A percentile compares a stretch with the other conserved stretches of the same genome.
phyloP scores from a whole-genome alignment of 2,113 vertebrate species.

The Dasypus novemcinctus region DNA sequence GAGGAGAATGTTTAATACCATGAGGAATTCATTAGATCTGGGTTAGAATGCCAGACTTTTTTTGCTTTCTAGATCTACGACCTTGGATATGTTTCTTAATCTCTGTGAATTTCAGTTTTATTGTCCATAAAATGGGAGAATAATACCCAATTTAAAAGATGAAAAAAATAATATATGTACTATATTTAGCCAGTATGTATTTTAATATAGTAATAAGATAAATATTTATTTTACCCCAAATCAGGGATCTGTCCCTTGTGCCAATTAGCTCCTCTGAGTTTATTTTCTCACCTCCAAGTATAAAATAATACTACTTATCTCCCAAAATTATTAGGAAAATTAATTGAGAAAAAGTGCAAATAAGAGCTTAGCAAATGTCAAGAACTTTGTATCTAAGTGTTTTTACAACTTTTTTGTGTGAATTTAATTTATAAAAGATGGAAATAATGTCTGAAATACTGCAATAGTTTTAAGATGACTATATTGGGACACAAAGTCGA shows the following conservation, averaged over 20 bases:
- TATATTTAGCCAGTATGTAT: background rate
- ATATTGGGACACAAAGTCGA: constrained; percentile 11
- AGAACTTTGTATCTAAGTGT: constrained; percentile 14
- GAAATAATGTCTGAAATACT: background rate
- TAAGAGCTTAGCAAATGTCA: background rate
- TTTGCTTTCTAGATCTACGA: background rate
- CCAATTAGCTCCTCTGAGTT: background rate
- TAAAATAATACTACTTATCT: constrained; percentile 54
- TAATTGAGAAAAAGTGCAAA: constrained; percentile 37
- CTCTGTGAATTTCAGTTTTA: background rate
- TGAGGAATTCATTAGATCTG: background rate
- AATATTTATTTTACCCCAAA: background rate
- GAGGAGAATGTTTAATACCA: background rate
- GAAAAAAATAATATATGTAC: background rate
- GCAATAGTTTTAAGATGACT: background rate
- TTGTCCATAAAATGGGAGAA: background rate
- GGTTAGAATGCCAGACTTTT: background rate
- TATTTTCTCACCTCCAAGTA: constrained; percentile 15
- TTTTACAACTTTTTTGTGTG: background rate
- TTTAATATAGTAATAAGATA: background rate
- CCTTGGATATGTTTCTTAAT: background rate
- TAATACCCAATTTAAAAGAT: background rate
- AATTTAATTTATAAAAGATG: background rate
- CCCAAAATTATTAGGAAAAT: constrained; percentile 25
- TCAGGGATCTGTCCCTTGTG: background rate